Base-by-base conservation (phyloP, 1,140 invertebrate species). In the Euwallacea fornicatus region DNA sequence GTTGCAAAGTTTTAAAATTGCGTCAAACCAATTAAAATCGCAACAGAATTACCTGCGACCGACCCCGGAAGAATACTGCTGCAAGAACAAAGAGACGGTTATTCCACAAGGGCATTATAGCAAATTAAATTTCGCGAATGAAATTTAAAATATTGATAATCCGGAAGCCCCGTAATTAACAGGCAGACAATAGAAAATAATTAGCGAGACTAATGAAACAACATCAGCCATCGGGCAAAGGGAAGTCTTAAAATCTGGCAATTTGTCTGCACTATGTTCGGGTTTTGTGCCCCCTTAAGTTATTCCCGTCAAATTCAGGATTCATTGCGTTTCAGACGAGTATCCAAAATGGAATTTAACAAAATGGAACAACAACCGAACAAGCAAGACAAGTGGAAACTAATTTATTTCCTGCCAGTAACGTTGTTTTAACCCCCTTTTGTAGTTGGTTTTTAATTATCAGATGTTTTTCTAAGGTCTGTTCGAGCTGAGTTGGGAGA, bases 241-340 rank as follows among this genome's bases (percentile, higher is more conserved):
- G 6, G 54, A n/a, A 56, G 54, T 13, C n/a, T 56, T n/a, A 56
- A 21, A 56, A 21, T 56, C 16, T 11, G 15, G 54, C 54, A 56
- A 56, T 13, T 13, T 56, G 54, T 8, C 54, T 13, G 54, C 8
- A 42, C 46, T 63, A 10, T 46, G 44, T 63, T 44, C 42, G 42
- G 42, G 42, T 33, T 33, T 33, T 33, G 21, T n/a, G 13, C 13
- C 41, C 63, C 43, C 54, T 65, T 54, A 21, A 65, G 63, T 65
- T 65, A 42, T 53, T 46, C 41, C 47, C 54, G 63, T 65, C 63
- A 65, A 50, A 50, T 65, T 65, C 63, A 65, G 63, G 33, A 54
- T 15, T 13, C 63, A 65, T 65, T 65, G 43, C 42, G 43, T 63
- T 63, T 13, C 46, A 11, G 13, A 50, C 46, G 46, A 50, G 13